A percentile compares a stretch with the other conserved stretches of the same genome.
phyloP scores from a whole-genome alignment of 2,113 vertebrate genomes.

The Patagioenas fasciata region DNA sequence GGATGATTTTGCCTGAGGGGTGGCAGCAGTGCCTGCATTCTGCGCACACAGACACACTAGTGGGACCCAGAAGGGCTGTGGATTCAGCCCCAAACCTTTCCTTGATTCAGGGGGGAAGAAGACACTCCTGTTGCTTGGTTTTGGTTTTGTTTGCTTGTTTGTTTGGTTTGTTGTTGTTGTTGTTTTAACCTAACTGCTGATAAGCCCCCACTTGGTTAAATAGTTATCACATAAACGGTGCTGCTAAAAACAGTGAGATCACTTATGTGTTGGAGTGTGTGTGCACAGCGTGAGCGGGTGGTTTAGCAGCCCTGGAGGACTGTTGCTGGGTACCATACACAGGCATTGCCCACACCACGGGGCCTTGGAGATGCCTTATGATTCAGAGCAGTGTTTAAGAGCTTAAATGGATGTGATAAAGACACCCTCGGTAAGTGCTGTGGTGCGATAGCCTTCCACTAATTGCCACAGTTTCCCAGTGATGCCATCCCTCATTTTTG shows the following conservation, averaged over 20 bases:
- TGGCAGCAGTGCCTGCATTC: neutral
- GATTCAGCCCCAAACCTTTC: neutral
- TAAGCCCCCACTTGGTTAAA: neutral
- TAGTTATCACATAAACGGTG: neutral
- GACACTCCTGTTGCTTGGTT: neutral
- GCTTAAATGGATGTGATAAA: neutral
- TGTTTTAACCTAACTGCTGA: neutral
- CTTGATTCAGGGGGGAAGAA: neutral
- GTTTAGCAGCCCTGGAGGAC: neutral
- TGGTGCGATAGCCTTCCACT: neutral
- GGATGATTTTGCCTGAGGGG: neutral
- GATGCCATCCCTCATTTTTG: neutral
- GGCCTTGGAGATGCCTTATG: neutral
- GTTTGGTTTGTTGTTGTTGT: too few relatives aligned
- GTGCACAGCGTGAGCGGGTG: rapidly evolving
- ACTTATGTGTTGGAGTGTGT: neutral
- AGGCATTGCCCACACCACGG: neutral
- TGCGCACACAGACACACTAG: rapidly evolving
- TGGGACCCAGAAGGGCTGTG: neutral
- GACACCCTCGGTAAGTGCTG: neutral
- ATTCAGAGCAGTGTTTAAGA: neutral
- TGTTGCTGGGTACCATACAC: neutral
- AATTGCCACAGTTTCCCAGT: neutral
- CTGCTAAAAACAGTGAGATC: neutral
- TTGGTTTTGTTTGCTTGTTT: neutral